phyloP scores from a whole-genome alignment of 2,888 invertebrate species.

The Nomada ruficornis region DNA sequence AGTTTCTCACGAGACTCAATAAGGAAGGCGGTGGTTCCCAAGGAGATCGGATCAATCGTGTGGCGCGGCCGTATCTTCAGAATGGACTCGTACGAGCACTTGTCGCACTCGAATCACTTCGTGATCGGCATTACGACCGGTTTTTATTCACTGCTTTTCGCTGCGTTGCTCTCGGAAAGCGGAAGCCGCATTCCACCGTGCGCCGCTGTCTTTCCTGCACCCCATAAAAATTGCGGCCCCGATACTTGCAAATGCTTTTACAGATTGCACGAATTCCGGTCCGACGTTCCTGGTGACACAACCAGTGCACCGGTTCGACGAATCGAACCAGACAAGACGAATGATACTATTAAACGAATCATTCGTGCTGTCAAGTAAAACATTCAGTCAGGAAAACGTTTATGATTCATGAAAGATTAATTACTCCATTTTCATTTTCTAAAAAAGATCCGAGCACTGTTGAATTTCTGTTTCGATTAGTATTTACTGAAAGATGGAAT shows the following conservation, averaged over 20 bases:
- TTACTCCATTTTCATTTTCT: no score
- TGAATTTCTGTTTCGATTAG: no score
- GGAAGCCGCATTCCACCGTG: not conserved
- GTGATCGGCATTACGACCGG: constrained; percentile 25
- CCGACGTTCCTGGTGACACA: not conserved
- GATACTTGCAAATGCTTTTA: not conserved
- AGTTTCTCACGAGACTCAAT: not conserved
- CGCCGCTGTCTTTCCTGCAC: not conserved
- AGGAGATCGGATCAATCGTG: not conserved
- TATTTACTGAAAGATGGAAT: no score
- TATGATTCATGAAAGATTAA: no score
- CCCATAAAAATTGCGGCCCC: not conserved
- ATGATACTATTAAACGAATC: not conserved
- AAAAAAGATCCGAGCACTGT: no score
- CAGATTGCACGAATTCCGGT: not conserved
- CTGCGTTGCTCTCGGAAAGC: not conserved
- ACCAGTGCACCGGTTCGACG: not conserved
- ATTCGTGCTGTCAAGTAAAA: not conserved
- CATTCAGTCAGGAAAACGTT: no score
- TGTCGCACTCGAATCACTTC: constrained; percentile 18
- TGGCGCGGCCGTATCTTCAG: not conserved
- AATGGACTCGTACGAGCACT: constrained; percentile 17
- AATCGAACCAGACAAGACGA: not conserved
- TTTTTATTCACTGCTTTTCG: not conserved
- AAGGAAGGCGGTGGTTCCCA: not conserved